Evolutionary conservation across 2,888 invertebrate genomes (phyloP), one percentile per base, ranked within the genome.

Genomic region (Macaria notata): DNA sequence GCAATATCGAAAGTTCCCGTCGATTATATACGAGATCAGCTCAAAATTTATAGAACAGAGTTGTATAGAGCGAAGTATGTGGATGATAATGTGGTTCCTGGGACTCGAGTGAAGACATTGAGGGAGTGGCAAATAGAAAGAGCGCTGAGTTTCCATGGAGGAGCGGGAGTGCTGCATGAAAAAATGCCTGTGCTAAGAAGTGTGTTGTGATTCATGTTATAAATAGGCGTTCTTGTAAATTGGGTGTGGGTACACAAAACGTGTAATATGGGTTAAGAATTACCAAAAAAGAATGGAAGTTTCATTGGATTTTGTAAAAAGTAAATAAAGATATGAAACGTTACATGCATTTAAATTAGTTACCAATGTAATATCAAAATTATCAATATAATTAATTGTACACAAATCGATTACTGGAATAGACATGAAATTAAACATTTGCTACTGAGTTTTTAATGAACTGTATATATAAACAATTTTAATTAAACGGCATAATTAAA

Each of bases 71-170:
- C 86, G 0, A 89, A 86, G 58, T 85, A 86, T 64, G 67, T 78
- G 0, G 76, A 87, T 55, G 66, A 75, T 3, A 78, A 81, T 49
- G 64, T 77, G 1, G 72, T 90, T 0, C 90, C 90, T 0, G 90
- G 90, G 1, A 85, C 83, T 2, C 72, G 76, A 62, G 81, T 88
- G n/a, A 77, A 74, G 55, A 86, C 84, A 0, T 52, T 89, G 41
- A 76, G 86, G 45, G 90, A 90, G 65, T 89, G 90, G 90, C 90
- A 89, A 65, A 83, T 90, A 62, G 76, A 79, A 3, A 75, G 69
- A 49, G 83, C 83, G 0, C 63, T 88, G 46, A 66, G 62, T 41
- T 63, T 66, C 4, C 55, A 69, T 1, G 60, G 66, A 3, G 68
- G 70, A 9, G 53, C 61, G 5, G 68, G 66, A 8, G 55, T 70